These are phyloP conservation scores for Acleris cristana DNA, from an alignment of 2,888 invertebrate species.

Conservation along the genomic window DNA sequence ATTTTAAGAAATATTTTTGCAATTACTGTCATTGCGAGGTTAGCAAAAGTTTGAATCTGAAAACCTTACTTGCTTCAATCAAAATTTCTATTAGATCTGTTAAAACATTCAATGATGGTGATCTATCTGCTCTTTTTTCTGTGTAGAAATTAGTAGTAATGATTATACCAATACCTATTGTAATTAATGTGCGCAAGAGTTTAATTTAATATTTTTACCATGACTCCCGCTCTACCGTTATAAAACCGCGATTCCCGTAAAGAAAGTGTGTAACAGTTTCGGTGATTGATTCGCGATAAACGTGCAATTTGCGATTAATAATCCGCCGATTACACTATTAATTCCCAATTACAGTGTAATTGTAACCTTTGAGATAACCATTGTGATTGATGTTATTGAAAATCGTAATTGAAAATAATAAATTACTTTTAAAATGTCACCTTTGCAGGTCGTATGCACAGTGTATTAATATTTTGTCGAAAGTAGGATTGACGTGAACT, in stretches of 20 bases:
- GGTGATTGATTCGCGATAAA: slow-evolving; percentile 49
- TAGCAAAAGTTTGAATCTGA: too few relatives aligned
- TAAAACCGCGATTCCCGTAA: slow-evolving; percentile 40
- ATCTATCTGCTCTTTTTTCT: too few relatives aligned
- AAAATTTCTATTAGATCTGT: too few relatives aligned
- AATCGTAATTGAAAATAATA: slow-evolving; percentile 1
- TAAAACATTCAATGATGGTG: too few relatives aligned
- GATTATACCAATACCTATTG: not conserved
- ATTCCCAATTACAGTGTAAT: slow-evolving; percentile 35
- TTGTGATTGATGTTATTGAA: slow-evolving; percentile 22
- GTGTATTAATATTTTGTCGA: too few relatives aligned
- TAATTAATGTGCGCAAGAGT: not conserved
- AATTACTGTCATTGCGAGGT: too few relatives aligned
- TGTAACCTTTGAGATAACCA: slow-evolving; percentile 33
- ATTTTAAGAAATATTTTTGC: too few relatives aligned
- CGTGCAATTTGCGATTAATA: slow-evolving; percentile 35
- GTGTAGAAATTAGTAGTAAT: too few relatives aligned
- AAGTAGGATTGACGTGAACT: too few relatives aligned
- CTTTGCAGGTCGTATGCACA: not conserved
- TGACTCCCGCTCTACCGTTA: slow-evolving; percentile 18
- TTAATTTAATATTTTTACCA: not conserved
- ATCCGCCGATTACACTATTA: slow-evolving; percentile 32
- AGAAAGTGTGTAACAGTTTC: slow-evolving; percentile 47
- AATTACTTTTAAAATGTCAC: not conserved
- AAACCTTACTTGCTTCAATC: too few relatives aligned